phyloP scores from a whole-genome alignment of 92 coral and sea anemone genomes.

The Epizoanthus illoricatus region DNA sequence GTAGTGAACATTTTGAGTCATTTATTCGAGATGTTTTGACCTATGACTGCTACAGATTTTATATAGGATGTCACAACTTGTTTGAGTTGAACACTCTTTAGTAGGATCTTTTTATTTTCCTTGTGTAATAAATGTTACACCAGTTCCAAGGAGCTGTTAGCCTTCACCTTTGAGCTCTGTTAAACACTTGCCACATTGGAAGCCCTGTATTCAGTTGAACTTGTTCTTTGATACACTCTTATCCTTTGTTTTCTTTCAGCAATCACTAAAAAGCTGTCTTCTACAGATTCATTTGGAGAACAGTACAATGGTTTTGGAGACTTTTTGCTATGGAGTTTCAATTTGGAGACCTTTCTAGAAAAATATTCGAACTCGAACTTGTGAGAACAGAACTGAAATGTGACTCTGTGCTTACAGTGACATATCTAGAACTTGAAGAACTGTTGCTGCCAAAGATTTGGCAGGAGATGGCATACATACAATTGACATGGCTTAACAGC shows the following conservation, averaged over 20 bases:
- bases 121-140: too few relatives aligned
- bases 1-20: too few relatives aligned
- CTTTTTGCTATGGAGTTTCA: conserved; percentile 43
- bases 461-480: background rate
- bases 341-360: conserved; percentile 22
- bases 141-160: too few relatives aligned
- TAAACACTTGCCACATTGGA: background rate
- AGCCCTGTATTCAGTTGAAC: conserved; percentile 23
- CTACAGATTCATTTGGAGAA: conserved; percentile 40
- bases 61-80: too few relatives aligned
- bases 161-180: too few relatives aligned
- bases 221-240: conserved; percentile 23
- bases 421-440: conserved; percentile 28
- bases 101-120: too few relatives aligned
- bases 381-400: conserved; percentile 13
- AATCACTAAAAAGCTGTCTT: conserved; percentile 35
- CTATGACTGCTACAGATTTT: too few relatives aligned
- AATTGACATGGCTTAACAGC: background rate
- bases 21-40: too few relatives aligned
- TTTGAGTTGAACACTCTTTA: too few relatives aligned
- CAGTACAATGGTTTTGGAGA: conserved; percentile 38
- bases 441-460: background rate
- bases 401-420: conserved; percentile 39
- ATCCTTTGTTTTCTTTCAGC: conserved; percentile 38
- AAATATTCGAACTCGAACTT: conserved; percentile 19